phyloP scores from a whole-genome alignment of 1,140 invertebrate species.

The Odontomachus brunneus region DNA sequence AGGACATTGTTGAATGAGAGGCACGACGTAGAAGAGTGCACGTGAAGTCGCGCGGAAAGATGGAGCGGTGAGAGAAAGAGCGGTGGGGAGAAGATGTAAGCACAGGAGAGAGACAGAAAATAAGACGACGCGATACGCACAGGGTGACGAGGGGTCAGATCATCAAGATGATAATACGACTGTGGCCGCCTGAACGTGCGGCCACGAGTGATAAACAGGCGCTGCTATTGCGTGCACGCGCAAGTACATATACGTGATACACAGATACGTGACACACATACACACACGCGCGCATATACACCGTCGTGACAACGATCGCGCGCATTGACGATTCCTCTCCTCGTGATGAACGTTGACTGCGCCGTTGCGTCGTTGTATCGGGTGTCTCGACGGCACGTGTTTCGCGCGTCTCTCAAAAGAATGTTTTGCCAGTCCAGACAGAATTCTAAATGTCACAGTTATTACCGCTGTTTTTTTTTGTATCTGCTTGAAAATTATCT shows the following conservation, averaged over 20 bases:
- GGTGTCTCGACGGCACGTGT: not conserved
- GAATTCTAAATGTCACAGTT: too few species aligned
- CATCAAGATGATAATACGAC: conserved; percentile 27
- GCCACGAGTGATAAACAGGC: conserved; percentile 51
- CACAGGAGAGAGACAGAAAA: conserved; percentile 51
- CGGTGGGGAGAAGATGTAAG: not conserved
- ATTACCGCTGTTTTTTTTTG: too few species aligned
- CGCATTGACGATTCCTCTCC: conserved; percentile 31
- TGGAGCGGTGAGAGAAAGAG: not conserved
- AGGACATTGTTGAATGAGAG: conserved; percentile 40
- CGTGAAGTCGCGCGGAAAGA: not conserved
- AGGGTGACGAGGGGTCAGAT: conserved; percentile 50
- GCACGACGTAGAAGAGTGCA: not conserved
- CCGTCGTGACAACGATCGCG: conserved; percentile 3
- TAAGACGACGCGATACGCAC: conserved; percentile 30
- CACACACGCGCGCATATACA: not conserved
- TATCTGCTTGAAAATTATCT: too few species aligned
- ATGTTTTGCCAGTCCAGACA: too few species aligned
- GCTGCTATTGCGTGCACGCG: conserved; percentile 48
- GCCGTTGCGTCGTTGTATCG: conserved; percentile 15
- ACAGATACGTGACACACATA: too few species aligned
- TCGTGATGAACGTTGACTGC: conserved; percentile 35
- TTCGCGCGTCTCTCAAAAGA: not conserved
- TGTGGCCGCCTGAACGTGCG: conserved; percentile 29
- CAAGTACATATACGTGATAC: too few species aligned